Evolutionary conservation across 2,797 vertebrate genomes (phyloP).

Genomic region (Pachyuromys duprasi): DNA sequence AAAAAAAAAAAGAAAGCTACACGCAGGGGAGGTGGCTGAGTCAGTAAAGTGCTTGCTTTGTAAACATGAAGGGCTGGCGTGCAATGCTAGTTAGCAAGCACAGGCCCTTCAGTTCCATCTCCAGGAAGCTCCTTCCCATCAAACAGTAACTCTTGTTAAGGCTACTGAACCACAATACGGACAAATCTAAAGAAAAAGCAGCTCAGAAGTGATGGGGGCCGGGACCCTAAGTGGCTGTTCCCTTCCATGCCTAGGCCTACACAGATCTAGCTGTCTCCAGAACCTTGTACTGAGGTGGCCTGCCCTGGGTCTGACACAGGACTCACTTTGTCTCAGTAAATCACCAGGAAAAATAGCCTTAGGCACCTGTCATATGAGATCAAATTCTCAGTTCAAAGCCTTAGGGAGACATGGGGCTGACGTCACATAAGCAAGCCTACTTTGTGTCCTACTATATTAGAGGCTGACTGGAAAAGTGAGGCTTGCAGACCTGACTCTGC

Average conservation of each 20-base stretch:
- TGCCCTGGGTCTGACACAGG: neutral
- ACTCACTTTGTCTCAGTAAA: neutral
- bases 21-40: neutral
- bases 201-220: neutral
- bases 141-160: neutral
- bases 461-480: neutral
- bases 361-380: neutral
- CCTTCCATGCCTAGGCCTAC: too few species aligned
- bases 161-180: neutral
- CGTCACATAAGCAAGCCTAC: neutral
- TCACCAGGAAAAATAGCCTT: constrained; percentile 3
- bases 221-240: neutral
- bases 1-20: neutral
- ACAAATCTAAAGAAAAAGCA: neutral
- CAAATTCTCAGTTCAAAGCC: neutral
- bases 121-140: neutral
- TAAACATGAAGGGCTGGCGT: too few species aligned
- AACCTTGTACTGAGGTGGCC: neutral
- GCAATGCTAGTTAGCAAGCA: neutral
- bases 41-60: neutral
- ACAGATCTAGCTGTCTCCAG: neutral
- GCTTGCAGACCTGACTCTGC: neutral
- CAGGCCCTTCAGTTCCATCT: neutral
- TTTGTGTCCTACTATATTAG: neutral
- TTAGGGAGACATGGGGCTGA: neutral